phyloP scores from a whole-genome alignment of 2,797 vertebrate species.

The Urophycis tenuis region DNA sequence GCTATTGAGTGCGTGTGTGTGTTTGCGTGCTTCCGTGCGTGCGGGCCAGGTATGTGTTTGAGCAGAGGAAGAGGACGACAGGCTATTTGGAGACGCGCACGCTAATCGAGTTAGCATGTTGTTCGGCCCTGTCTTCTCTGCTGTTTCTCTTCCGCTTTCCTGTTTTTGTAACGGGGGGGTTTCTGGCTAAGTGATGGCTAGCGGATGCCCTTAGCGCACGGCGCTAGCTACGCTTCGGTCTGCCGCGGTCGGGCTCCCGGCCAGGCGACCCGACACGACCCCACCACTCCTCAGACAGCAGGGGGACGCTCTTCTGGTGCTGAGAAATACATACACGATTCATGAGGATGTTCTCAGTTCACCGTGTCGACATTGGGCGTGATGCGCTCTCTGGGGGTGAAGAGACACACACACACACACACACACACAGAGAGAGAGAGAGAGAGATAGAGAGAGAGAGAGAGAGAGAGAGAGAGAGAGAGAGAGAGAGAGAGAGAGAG shows the following conservation, averaged over 20 bases:
- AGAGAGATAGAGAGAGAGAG: neutral
- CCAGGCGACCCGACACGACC: neutral
- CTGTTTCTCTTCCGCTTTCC: neutral
- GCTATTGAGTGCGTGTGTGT: neutral
- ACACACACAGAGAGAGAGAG: too few relatives aligned
- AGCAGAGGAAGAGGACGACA: neutral
- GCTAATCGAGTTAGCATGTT: constrained; percentile 1
- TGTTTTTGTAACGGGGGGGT: neutral
- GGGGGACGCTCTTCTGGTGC: neutral
- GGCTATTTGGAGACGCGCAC: neutral
- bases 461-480: constrained; percentile 30
- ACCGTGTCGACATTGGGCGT: neutral
- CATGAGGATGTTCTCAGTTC: neutral
- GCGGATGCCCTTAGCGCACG: neutral
- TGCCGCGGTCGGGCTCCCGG: neutral
- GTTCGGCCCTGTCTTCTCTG: neutral
- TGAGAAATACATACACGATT: neutral
- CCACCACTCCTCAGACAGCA: neutral
- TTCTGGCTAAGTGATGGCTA: neutral
- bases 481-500: too few relatives aligned
- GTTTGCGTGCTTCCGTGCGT: neutral
- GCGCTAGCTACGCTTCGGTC: neutral
- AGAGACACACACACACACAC: too few relatives aligned
- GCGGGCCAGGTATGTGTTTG: neutral
- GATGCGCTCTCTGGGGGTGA: neutral